Evolutionary conservation across 64 coral and sea anemone genomes (phyloP), one percentile per base, ranked within the genome.

Genomic region (Montipora cactus): DNA sequence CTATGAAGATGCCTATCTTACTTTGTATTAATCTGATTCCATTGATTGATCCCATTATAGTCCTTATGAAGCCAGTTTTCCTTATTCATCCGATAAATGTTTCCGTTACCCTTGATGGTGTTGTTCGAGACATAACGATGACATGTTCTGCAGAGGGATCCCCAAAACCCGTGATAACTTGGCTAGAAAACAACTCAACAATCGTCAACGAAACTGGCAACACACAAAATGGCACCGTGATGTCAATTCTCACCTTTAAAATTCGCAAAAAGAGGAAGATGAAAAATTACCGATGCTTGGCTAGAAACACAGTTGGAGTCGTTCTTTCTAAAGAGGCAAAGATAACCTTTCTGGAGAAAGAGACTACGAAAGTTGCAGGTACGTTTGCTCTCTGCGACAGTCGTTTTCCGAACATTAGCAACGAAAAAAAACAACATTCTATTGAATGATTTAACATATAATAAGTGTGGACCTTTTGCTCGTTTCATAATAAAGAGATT

Each of bases 181-280:
- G 82, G 82, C 48, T 86, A 20, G 8, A 72, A 72, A 72, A 86
- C 82, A 86, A 86, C 82, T 50, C 66, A 28, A 67, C 44, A 67
- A 47, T 72, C 4, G 15, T 49, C 8, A 49, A 67, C 5, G 82
- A 67, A 14, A 49, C 18, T 16, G 66, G 8, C 37, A 49, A 5
- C 18, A 64, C 9, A 16, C 44, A 21, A 45, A 70, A 70, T 22
- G 62, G 20, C 8, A 86, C 45, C 14, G 4, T 86, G 19, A 8
- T 86, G 19, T 86, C 82, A 19, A 10, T 46, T 3, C 82, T 86
- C 46, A 10, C 18, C 47, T 3, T 86, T 21, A 66, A 13, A 7
- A n/a, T 86, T 7, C 67, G 22, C 8, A n/a, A 70, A 50, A 50
- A n/a, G 0, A 22, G 2, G 47, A 45, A 86, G 16, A 12, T 49